Percentiles rank a stretch among this genome's conserved stretches.
Evolutionary conservation across 2,797 vertebrate genomes (phyloP).

Genomic region (Pygocentrus nattereri): DNA sequence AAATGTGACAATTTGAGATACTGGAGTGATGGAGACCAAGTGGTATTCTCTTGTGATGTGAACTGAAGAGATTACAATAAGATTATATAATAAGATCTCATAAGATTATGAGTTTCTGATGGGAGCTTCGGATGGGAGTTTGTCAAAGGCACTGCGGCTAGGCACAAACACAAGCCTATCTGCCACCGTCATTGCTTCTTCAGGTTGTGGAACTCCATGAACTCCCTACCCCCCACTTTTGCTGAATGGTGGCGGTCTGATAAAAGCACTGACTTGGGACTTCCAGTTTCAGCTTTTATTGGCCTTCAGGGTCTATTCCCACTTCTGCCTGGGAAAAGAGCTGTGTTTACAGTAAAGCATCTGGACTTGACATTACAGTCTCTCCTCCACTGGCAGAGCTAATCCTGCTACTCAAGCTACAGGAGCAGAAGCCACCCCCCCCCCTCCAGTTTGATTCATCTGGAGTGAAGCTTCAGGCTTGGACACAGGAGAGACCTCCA

Average conservation of each 20-base stretch:
- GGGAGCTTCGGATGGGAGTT: neutral
- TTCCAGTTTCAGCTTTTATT: slow-evolving; percentile 23
- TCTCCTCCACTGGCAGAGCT: neutral
- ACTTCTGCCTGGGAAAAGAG: slow-evolving; percentile 6
- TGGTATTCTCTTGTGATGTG: neutral
- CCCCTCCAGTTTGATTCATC: slow-evolving; percentile 15
- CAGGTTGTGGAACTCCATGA: slow-evolving; percentile 21
- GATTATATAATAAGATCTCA: no score
- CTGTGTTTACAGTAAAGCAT: slow-evolving; percentile 28
- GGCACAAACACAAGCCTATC: neutral
- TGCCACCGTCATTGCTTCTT: neutral
- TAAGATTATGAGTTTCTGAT: neutral
- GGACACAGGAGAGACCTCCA: slow-evolving; percentile 37
- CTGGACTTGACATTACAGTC: slow-evolving; percentile 41
- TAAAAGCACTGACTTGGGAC: slow-evolving; percentile 18
- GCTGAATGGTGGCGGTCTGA: slow-evolving; percentile 16
- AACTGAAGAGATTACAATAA: no score
- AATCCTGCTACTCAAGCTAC: neutral
- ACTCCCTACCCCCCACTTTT: slow-evolving; percentile 7
- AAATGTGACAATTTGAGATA: neutral
- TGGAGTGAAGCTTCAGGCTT: neutral
- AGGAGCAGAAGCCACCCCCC: slow-evolving; percentile 9
- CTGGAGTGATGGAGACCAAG: no score
- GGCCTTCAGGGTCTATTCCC: slow-evolving; percentile 31
- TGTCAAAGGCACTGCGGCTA: neutral